Conservation (phyloP, 2,888 invertebrate genomes). For the Hedychridium roseum region DNA sequence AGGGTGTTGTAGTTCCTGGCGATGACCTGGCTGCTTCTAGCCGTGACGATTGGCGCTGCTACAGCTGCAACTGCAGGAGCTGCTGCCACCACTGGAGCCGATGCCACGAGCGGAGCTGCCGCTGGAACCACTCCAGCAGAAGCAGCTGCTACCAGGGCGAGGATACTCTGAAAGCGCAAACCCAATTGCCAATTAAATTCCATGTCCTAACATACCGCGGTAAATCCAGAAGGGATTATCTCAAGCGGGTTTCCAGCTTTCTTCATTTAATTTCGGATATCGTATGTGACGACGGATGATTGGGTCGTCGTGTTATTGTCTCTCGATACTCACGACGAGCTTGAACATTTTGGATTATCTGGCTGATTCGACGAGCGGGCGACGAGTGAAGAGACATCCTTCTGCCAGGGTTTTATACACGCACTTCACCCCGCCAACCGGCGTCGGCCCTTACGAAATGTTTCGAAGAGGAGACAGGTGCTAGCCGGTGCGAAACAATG, state of each 20-base stretch:
- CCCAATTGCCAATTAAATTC: not conserved
- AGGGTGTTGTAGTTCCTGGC: conserved; percentile 71
- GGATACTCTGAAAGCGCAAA: conserved; percentile 52
- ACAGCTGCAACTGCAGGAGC: conserved; percentile 38
- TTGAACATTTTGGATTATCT: conserved; percentile 48
- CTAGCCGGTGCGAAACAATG: no score
- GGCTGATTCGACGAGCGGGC: conserved; percentile 40
- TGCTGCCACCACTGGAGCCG: conserved; percentile 40
- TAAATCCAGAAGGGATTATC: no score
- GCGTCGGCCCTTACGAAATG: conserved; percentile 22
- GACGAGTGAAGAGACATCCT: conserved; percentile 43
- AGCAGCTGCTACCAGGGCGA: conserved; percentile 61
- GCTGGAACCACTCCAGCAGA: conserved; percentile 55
- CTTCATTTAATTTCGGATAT: no score
- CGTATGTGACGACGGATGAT: no score
- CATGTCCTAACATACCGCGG: no score
- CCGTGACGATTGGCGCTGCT: conserved; percentile 70
- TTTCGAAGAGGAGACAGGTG: no score
- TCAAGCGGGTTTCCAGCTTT: no score
- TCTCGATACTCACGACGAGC: conserved; percentile 45
- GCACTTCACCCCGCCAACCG: conserved; percentile 24
- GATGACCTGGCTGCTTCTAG: conserved; percentile 72
- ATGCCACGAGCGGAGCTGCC: conserved; percentile 45
- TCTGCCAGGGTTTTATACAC: conserved; percentile 45
- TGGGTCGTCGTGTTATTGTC: not conserved